Evolutionary conservation across 2,888 invertebrate genomes (phyloP).

Genomic region (Osmoderma eremita): DNA sequence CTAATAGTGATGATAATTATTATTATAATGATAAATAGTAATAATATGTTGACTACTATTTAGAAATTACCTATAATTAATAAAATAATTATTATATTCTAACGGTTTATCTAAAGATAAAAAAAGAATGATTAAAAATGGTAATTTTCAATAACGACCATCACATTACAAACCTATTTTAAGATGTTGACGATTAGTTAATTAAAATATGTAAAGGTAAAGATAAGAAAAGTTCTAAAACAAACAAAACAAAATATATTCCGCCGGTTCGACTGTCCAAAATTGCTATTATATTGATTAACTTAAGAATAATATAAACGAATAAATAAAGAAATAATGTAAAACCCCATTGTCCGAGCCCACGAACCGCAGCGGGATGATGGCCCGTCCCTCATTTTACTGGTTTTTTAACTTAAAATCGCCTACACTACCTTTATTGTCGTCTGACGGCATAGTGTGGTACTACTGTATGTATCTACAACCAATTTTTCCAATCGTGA

Average conservation of each 20-base stretch:
- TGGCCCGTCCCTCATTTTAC: constrained; percentile 61
- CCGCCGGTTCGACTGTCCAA: constrained; percentile 62
- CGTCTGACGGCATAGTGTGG: too few relatives aligned
- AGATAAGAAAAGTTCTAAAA: constrained; percentile 31
- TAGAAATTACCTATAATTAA: constrained; percentile 11
- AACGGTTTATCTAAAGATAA: not conserved
- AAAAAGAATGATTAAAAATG: not conserved
- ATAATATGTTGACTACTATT: constrained; percentile 40
- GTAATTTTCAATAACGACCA: not conserved
- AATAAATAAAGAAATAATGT: constrained; percentile 40
- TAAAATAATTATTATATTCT: constrained; percentile 17
- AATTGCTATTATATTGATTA: too few relatives aligned
- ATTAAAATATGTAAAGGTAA: not conserved
- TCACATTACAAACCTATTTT: constrained; percentile 11
- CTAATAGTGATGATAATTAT: not conserved
- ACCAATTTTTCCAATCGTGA: too few relatives aligned
- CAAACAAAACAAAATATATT: constrained; percentile 46
- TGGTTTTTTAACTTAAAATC: too few relatives aligned
- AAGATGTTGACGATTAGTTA: constrained; percentile 16
- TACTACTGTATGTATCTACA: too few relatives aligned
- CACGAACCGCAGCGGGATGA: constrained; percentile 62
- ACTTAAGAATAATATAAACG: constrained; percentile 37
- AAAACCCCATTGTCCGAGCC: constrained; percentile 62
- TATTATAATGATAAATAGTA: not conserved
- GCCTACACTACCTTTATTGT: too few relatives aligned